phyloP scores from a whole-genome alignment of 1,140 invertebrate genomes.

The Cheumatopsyche charites region DNA sequence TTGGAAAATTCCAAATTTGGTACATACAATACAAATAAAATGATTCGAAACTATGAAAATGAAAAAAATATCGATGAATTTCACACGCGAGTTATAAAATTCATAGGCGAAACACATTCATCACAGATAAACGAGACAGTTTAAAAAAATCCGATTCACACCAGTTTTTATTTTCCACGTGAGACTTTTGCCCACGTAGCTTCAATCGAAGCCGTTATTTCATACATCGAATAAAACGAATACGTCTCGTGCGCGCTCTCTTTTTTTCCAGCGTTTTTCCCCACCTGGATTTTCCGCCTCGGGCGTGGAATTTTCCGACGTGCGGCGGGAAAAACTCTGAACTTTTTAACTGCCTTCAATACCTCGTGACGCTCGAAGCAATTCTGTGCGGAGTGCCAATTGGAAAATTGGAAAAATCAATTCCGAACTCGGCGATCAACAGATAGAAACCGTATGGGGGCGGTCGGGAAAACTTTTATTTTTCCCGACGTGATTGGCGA shows the following conservation, averaged over 20 bases:
- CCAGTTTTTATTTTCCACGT: neutral
- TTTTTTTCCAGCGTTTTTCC: neutral
- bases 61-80: no score
- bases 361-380: conserved; percentile 42
- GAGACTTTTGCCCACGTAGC: neutral
- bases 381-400: conserved; percentile 42
- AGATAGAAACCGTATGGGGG: conserved; percentile 24
- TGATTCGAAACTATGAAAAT: no score
- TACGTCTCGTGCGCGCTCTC: neutral
- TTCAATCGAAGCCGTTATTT: conserved; percentile 9
- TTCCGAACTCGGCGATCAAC: conserved; percentile 42
- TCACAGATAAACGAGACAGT: neutral
- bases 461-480: conserved; percentile 33
- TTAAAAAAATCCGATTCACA: neutral
- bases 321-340: neutral
- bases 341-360: conserved; percentile 45
- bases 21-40: no score
- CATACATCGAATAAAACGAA: neutral
- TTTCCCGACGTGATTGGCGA: conserved; percentile 25
- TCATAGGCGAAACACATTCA: no score
- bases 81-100: no score
- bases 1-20: no score
- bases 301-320: neutral
- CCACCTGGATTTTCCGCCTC: neutral
- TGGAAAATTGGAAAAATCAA: conserved; percentile 48